Base-by-base conservation (phyloP, 2,797 vertebrate species). In the Trematomus bernacchii region DNA sequence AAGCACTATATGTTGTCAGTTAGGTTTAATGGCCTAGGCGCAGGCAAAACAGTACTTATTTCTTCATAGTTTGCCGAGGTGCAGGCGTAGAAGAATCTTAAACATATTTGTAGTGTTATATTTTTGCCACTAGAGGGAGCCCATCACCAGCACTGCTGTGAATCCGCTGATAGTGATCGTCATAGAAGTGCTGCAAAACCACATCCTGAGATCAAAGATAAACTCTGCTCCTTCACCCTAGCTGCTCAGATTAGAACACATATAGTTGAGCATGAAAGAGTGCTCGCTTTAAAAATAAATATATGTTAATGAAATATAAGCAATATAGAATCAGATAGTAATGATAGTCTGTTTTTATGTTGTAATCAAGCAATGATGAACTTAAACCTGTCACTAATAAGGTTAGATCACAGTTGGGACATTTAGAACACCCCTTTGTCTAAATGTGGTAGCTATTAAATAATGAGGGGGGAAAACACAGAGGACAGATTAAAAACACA, bases 101-200 rank as follows among this genome's bases (percentile, higher is more conserved):
- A 54, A 27, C 7, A 8, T n/a, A n/a, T n/a, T n/a, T 1, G 77
- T 59, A 82, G 71, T 66, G 16, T 13, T 52, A 3, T 9, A 0
- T 46, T 48, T 48, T 1, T 0, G 1, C 81, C 93, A 82, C 89
- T 84, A 91, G 92, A 89, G 76, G 88, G 86, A 71, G 80, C 54
- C 9, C 50, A 72, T 80, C 40, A 48, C 72, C 53, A 75, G 55
- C 3, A 15, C 30, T 37, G 50, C 44, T 2, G 10, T 54, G 18
- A 72, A 42, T 18, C 33, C 10, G 16, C 19, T 43, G 15, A 62
- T 40, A 0, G 15, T 51, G 30, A 82, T 74, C 52, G 11, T 42
- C 48, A 48, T 43, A 78, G 37, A 16, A 73, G 19, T 21, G 33
- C 40, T 62, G 42, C 51, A 21, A 65, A 73, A 80, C 61, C 71